A percentile compares a stretch with the other conserved stretches of the same genome.
Evolutionary conservation across 2,888 invertebrate genomes (phyloP).

Genomic region (Phaedon cochleariae): DNA sequence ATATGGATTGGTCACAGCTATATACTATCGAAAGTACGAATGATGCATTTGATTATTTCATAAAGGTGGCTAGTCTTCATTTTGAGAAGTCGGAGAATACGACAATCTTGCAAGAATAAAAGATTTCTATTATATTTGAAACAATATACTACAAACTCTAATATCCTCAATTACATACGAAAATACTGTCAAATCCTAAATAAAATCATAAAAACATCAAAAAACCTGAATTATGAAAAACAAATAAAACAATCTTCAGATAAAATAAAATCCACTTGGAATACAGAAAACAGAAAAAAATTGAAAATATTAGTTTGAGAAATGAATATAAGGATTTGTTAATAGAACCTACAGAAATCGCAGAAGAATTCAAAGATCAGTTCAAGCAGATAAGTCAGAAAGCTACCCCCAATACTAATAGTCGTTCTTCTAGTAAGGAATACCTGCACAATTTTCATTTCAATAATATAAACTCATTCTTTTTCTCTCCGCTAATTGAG

Average conservation of each 20-base stretch:
- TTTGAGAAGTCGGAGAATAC: not conserved
- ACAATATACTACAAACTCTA: not conserved
- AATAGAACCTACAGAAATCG: too few relatives aligned
- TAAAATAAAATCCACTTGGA: not conserved
- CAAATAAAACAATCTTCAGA: not conserved
- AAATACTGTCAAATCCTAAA: not conserved
- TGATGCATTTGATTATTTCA: not conserved
- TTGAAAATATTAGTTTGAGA: too few relatives aligned
- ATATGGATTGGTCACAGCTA: constrained; percentile 6
- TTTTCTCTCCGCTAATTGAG: too few relatives aligned
- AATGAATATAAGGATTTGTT: too few relatives aligned
- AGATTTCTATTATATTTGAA: not conserved
- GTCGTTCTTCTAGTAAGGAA: too few relatives aligned
- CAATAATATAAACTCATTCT: too few relatives aligned
- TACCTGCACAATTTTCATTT: too few relatives aligned
- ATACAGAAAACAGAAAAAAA: not conserved
- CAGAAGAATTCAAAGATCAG: too few relatives aligned
- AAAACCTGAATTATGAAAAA: not conserved
- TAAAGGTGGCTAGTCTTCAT: not conserved
- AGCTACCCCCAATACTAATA: too few relatives aligned
- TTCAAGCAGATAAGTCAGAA: too few relatives aligned
- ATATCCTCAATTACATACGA: not conserved
- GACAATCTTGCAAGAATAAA: not conserved
- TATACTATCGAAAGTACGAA: not conserved
- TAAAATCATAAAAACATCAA: not conserved